These are phyloP conservation scores for Phaethon lepturus DNA, from an alignment of 2,113 vertebrate species.

Conservation along the genomic window DNA sequence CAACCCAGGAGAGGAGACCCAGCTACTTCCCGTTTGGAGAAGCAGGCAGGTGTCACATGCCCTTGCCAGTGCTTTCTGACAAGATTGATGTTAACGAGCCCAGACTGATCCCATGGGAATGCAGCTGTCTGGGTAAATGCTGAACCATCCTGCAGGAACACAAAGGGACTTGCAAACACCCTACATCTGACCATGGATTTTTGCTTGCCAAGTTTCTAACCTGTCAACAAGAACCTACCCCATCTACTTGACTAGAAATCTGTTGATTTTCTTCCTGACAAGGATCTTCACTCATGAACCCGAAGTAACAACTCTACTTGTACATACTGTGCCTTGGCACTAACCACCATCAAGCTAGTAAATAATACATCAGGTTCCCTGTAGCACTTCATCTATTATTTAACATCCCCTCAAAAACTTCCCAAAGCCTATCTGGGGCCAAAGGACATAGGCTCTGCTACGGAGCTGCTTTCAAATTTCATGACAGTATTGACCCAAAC, in stretches of 20 bases:
- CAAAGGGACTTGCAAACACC: background rate
- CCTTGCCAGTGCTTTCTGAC: background rate
- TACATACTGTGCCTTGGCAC: background rate
- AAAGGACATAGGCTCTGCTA: background rate
- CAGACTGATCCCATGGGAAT: background rate
- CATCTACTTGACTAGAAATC: background rate
- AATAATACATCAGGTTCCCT: background rate
- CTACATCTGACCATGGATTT: background rate
- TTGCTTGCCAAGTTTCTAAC: background rate
- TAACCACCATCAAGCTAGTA: background rate
- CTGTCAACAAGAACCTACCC: background rate
- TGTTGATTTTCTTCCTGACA: background rate
- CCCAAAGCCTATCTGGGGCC: background rate
- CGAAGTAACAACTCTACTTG: background rate
- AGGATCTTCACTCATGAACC: background rate
- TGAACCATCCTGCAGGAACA: background rate
- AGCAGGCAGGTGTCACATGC: accelerated
- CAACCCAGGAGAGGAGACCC: background rate
- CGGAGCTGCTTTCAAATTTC: background rate
- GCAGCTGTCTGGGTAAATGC: background rate
- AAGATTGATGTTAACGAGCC: background rate
- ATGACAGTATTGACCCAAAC: background rate
- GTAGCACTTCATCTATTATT: background rate
- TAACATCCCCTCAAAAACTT: background rate
- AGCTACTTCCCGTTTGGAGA: accelerated